These are phyloP conservation scores for Idaea biselata DNA, from an alignment of 2,888 invertebrate species.

Conservation along the genomic window DNA sequence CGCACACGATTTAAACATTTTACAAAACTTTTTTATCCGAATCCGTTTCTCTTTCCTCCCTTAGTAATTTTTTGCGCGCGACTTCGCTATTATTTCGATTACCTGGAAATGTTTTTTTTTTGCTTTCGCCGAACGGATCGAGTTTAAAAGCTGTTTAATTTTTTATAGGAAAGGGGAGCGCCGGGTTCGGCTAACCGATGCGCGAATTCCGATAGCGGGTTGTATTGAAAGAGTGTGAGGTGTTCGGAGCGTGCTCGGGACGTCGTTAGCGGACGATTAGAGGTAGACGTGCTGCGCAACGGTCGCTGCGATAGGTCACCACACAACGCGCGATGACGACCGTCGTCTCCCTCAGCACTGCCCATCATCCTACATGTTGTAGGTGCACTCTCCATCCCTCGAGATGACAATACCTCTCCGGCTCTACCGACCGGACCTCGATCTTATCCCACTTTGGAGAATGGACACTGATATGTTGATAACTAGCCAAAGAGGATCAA, in stretches of 20 bases:
- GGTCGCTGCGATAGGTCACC: too few relatives aligned
- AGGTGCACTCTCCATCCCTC: neutral
- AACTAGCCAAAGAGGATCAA: too few relatives aligned
- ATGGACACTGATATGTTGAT: too few relatives aligned
- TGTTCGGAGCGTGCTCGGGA: slow-evolving; percentile 37
- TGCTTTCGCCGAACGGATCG: slow-evolving; percentile 61
- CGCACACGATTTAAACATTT: slow-evolving; percentile 69
- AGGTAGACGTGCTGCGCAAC: neutral
- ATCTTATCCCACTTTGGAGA: neutral
- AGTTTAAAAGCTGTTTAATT: slow-evolving; percentile 79
- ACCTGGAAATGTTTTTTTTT: slow-evolving; percentile 75
- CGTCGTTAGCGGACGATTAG: too few relatives aligned
- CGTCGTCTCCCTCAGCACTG: slow-evolving; percentile 2
- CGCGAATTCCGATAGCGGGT: slow-evolving; percentile 76
- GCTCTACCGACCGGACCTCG: too few relatives aligned
- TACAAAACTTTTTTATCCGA: slow-evolving; percentile 67
- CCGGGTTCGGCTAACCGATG: slow-evolving; percentile 70
- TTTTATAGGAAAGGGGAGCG: slow-evolving; percentile 74
- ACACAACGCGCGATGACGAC: slow-evolving; percentile 11
- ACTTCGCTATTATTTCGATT: slow-evolving; percentile 76
- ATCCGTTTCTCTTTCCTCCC: slow-evolving; percentile 80
- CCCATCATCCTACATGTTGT: neutral
- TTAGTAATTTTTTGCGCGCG: slow-evolving; percentile 78
- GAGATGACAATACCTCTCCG: neutral
- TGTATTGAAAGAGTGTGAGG: slow-evolving; percentile 47